Evolutionary conservation across 2,113 vertebrate genomes (phyloP), one percentile per base, ranked within the genome.

Genomic region (Collichthys lucidus): DNA sequence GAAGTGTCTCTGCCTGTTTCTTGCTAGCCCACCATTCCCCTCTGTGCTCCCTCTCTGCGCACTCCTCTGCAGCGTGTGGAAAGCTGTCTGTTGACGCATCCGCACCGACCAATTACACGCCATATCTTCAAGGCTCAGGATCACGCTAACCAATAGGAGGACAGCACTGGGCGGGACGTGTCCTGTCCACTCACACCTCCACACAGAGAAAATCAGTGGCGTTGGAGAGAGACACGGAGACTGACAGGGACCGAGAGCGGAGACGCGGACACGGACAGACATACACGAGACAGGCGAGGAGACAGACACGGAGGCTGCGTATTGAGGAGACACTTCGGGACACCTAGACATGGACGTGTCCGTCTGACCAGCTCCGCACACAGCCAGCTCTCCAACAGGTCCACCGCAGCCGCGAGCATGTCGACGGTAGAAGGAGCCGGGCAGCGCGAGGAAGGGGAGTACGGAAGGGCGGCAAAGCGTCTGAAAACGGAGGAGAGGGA

Each of bases 381-480:
- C 69, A 0, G 53, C 7, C n/a, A 40, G 9, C 29, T 68, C 31
- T 47, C 59, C 62, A 53, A 42, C 81, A 61, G 65, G 59, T 75
- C 50, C 59, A 42, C 73, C 65, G 29, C 60, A 55, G 63, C 52
- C 44, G 61, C 50, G 4, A 80, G 77, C 86, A 92, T 91, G 91
- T 91, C 90, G 59, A 57, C 80, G 59, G 72, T 0, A 40, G 91
- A 89, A 31, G 73, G 47, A 79, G 55, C 59, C 44, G 73, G 66
- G 3, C 82, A 83, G 73, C 50, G 53, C 2, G 88, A 89, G 53
- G 87, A 90, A 29, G 88, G 53, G 55, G 91, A 88, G 80, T 88
- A 89, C 78, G 86, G 80, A 60, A 90, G 90, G 84, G 85, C 90
- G 62, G 79, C 87, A 1, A 91, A 92, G 55, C 68, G 91, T 60